Conservation (phyloP, 1,140 invertebrate species). For the Penaeus chinensis region DNA sequence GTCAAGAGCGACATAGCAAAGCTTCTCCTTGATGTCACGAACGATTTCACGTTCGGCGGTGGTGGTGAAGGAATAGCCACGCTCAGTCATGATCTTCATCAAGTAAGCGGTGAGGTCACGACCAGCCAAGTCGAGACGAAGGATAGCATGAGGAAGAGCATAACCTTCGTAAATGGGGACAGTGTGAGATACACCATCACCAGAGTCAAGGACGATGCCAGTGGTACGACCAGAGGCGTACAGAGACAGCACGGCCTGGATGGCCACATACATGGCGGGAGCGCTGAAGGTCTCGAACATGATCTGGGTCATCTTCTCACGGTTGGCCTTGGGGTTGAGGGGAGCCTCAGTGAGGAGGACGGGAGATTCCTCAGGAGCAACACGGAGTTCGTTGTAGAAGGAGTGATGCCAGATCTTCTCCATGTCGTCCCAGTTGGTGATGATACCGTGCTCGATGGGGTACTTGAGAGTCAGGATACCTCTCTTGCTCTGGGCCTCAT, state of each 20-base stretch:
- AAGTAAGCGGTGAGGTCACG: constrained; percentile 90
- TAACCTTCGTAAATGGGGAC: constrained; percentile 95
- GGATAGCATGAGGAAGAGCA: constrained; percentile 87
- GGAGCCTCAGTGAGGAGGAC: constrained; percentile 90
- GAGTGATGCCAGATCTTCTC: constrained; percentile 97
- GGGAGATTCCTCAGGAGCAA: constrained; percentile 93
- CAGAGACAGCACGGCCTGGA: constrained; percentile 90
- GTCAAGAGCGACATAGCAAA: constrained; percentile 84
- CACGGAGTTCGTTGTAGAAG: constrained; percentile 95
- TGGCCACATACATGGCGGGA: constrained; percentile 92
- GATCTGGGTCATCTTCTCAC: constrained; percentile 90
- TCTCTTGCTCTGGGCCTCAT: constrained; percentile 93
- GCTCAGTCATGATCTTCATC: constrained; percentile 91
- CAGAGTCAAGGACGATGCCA: constrained; percentile 91
- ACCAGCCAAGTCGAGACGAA: constrained; percentile 88
- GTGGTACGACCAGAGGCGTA: constrained; percentile 95
- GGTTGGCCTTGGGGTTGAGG: constrained; percentile 90
- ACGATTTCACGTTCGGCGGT: constrained; percentile 89
- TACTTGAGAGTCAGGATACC: constrained; percentile 93
- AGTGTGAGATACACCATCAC: constrained; percentile 95
- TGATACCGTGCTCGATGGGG: constrained; percentile 94
- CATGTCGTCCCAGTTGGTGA: constrained; percentile 98
- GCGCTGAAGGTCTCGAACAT: constrained; percentile 96
- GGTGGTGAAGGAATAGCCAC: constrained; percentile 71
- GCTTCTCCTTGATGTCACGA: constrained; percentile 91